phyloP scores from a whole-genome alignment of 2,797 vertebrate genomes.

The Octomys mimax region DNA sequence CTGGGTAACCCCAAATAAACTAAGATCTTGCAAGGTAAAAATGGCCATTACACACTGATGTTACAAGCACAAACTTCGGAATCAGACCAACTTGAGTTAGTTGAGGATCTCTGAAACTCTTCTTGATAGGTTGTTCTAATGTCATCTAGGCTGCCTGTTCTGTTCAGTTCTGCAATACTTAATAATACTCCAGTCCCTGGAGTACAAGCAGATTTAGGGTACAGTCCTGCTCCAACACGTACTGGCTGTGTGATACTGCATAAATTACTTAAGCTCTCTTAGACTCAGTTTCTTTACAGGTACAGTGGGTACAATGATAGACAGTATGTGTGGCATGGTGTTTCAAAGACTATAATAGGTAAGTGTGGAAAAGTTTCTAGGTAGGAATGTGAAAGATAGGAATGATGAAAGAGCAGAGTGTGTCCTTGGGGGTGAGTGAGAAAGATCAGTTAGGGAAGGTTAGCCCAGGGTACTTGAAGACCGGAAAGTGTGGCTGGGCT shows the following conservation, averaged over 20 bases:
- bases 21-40: not conserved
- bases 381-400: not conserved
- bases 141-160: not conserved
- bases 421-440: not conserved
- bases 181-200: not conserved
- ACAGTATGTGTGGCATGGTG: not conserved
- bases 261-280: not conserved
- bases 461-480: not conserved
- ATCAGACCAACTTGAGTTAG: conserved; percentile 7
- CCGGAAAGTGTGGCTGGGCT: not conserved
- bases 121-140: not conserved
- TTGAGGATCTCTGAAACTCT: not conserved
- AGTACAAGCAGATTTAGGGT: not conserved
- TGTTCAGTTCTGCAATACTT: not conserved
- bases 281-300: not conserved
- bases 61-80: not conserved
- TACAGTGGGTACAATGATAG: conserved; percentile 28
- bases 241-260: not conserved
- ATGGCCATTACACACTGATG: not conserved
- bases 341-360: conserved; percentile 16
- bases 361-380: not conserved
- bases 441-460: not conserved
- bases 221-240: not conserved
- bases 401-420: not conserved
- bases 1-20: conserved; percentile 39